These are phyloP conservation scores for Drosophila murphyi DNA, from an alignment of 1,140 invertebrate species.

Conservation along the genomic window DNA sequence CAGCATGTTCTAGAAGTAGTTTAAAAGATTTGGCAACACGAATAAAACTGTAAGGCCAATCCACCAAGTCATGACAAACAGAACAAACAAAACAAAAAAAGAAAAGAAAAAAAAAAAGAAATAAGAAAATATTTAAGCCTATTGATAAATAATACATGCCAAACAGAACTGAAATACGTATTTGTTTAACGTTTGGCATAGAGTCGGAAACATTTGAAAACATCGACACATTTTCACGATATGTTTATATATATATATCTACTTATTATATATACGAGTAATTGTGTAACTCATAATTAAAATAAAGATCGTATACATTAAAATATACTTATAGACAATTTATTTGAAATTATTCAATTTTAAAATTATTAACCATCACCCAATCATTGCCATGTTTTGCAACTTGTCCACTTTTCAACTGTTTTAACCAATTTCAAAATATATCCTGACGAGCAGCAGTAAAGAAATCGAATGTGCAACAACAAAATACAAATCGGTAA, in stretches of 20 bases:
- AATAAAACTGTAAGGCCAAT: conserved; percentile 41
- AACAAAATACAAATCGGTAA: conserved; percentile 22
- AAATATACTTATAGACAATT: conserved; percentile 47
- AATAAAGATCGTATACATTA: conserved; percentile 70
- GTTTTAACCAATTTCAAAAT: conserved; percentile 8
- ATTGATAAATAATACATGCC: conserved; percentile 39
- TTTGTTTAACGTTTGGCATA: conserved; percentile 45
- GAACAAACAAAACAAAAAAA: no score
- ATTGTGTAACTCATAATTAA: conserved; percentile 65
- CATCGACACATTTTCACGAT: conserved; percentile 28
- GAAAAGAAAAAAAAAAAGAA: conserved; percentile 49
- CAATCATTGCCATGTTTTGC: conserved; percentile 17
- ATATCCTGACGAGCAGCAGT: conserved; percentile 8
- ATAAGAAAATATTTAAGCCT: conserved; percentile 60
- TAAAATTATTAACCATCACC: conserved; percentile 8
- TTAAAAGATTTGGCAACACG: conserved; percentile 40
- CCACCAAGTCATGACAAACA: conserved; percentile 27
- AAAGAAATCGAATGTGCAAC: conserved; percentile 23
- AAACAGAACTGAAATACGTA: conserved; percentile 67
- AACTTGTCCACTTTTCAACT: background rate
- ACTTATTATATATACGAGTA: conserved; percentile 43
- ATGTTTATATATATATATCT: conserved; percentile 55
- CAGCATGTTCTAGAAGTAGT: conserved; percentile 54
- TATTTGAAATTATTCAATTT: conserved; percentile 21
- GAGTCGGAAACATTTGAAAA: conserved; percentile 39